These are phyloP conservation scores for Unio delphinus DNA, from an alignment of 2,888 invertebrate genomes.

Conservation along the genomic window DNA sequence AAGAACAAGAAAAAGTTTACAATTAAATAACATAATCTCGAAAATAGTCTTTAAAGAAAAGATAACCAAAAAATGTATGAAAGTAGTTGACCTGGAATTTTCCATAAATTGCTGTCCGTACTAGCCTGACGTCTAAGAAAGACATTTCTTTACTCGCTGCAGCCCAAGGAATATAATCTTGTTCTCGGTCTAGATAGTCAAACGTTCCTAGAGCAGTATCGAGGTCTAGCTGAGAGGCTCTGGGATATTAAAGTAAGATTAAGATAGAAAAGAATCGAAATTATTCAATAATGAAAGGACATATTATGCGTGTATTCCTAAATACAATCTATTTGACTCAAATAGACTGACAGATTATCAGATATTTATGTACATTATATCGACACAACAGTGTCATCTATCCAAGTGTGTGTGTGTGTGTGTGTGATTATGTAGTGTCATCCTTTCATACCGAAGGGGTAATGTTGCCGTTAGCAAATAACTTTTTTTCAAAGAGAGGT, in stretches of 20 bases:
- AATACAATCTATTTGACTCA: no score
- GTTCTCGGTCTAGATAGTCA: constrained; percentile 35
- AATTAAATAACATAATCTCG: no score
- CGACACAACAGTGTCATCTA: neutral
- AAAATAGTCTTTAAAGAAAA: no score
- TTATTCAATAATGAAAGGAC: no score
- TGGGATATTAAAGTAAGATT: constrained; percentile 4
- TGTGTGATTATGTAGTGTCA: no score
- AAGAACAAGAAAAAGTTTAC: no score
- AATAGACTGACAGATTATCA: no score
- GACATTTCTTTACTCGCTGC: constrained; percentile 29
- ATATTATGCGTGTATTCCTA: no score
- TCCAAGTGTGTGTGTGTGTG: neutral
- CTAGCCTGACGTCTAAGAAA: constrained; percentile 17
- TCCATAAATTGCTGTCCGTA: constrained; percentile 29
- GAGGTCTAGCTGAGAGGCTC: constrained; percentile 28
- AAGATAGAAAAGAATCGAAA: neutral
- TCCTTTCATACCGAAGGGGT: no score
- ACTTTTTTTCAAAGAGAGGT: no score
- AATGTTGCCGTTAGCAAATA: no score
- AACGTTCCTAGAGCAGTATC: constrained; percentile 30
- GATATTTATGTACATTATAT: neutral
- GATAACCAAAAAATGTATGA: no score
- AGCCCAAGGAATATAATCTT: constrained; percentile 38
- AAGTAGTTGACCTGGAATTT: constrained; percentile 31